Base-by-base conservation (phyloP, 2,888 invertebrate species). In the Lamellibrachia columna region DNA sequence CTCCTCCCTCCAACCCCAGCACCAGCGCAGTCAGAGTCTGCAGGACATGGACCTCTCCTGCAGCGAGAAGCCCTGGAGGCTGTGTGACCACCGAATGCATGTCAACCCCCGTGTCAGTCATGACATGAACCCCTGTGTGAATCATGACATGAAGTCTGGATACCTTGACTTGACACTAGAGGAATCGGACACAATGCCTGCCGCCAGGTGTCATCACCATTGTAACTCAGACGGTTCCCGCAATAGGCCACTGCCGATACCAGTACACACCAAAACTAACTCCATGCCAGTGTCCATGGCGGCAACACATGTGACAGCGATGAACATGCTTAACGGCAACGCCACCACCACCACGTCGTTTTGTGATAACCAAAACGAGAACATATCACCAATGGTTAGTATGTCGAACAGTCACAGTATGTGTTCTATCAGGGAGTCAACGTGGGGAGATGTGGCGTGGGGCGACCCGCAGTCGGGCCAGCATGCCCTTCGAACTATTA, bases 391-490 rank as follows among this genome's bases (percentile, higher is more conserved):
- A 22, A 11, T 22, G 22, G 75, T 75, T 75, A 75, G 75, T n/a
- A 75, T 75, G 75, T 75, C 75, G 22, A 75, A 75, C n/a, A 75
- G 75, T 22, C 75, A 75, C 75, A 75, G 75, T 75, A 75, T 75
- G 75, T 75, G 75, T 75, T 75, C 75, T 4, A 22, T 75, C 75
- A 75, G 75, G 75, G 75, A 75, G 75, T 60, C 60, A 22, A 6
- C 75, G 6, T 75, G 75, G 75, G 75, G 22, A 75, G 75, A 75
- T 22, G 22, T 6, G n/a, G 75, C 40, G 40, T 40, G 40, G 40
- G 40, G 40, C 40, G 40, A 40, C 40, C 40, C 40, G 40, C 40
- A 75, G 3, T 6, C 22, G 22, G 75, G 75, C 22, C 75, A 75
- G 75, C 75, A 2, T n/a, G 75, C 75, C 75, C 75, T 75, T 75